Percentiles rank a stretch among this genome's conserved stretches.
phyloP scores from a whole-genome alignment of 2,888 invertebrate species.

The Acrocera orbiculus region DNA sequence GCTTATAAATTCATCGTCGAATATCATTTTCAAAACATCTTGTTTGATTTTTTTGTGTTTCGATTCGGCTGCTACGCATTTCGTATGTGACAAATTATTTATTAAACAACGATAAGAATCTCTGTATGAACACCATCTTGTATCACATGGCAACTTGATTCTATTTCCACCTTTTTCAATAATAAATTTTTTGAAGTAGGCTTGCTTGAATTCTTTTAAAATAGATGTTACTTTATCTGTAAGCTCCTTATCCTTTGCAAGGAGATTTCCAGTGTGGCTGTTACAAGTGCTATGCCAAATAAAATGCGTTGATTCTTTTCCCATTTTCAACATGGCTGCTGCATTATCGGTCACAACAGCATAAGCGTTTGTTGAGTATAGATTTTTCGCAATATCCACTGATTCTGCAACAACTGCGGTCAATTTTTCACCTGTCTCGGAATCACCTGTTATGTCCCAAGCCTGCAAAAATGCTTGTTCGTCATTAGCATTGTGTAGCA shows the following conservation, averaged over 20 bases:
- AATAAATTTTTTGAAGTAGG: conserved; percentile 10
- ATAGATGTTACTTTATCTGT: conserved; percentile 8
- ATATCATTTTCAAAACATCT: conserved; percentile 1
- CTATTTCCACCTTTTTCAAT: conserved; percentile 7
- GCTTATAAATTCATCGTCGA: conserved; percentile 7
- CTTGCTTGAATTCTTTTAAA: conserved; percentile 10
- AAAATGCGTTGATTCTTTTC: conserved; percentile 10
- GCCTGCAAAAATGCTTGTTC: conserved; percentile 11
- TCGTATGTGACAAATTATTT: conserved; percentile 4
- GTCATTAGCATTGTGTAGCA: conserved; percentile 8
- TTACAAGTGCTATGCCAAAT: conserved; percentile 15
- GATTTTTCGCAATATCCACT: conserved; percentile 10
- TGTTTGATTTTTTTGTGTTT: conserved; percentile 1
- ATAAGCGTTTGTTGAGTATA: conserved; percentile 11
- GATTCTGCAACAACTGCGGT: conserved; percentile 3
- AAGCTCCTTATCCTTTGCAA: conserved; percentile 12
- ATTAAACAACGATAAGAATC: conserved; percentile 3
- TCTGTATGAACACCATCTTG: conserved; percentile 8
- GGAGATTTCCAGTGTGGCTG: conserved; percentile 15
- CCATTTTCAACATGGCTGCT: conserved; percentile 14
- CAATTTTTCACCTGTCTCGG: conserved; percentile 7
- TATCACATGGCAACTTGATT: conserved; percentile 10
- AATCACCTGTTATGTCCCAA: conserved; percentile 11
- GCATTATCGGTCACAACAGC: conserved; percentile 16
- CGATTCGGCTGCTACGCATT: conserved; percentile 1